Conservation (phyloP, 2,113 vertebrate species). For the Bombycilla garrulus region DNA sequence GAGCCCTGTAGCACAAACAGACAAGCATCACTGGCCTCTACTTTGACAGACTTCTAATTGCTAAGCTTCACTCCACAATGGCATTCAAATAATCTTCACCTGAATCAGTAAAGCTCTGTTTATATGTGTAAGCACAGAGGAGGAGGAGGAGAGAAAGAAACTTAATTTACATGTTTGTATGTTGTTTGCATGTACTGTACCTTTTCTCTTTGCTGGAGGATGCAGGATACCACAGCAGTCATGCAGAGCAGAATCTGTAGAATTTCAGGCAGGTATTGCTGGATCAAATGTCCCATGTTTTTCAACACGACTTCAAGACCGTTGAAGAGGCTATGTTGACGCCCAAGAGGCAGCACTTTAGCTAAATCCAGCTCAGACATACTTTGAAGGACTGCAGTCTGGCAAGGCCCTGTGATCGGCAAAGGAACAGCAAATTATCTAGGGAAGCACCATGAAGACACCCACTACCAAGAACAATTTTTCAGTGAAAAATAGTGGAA, state of each 20-base stretch:
- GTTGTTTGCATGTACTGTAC: conserved; percentile 49
- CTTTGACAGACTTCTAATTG: background rate
- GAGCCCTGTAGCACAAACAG: background rate
- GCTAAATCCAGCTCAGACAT: conserved; percentile 76
- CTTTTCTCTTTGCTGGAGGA: conserved; percentile 86
- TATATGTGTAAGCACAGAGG: background rate
- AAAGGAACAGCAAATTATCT: background rate
- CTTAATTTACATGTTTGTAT: background rate
- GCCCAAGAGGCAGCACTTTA: conserved; percentile 88
- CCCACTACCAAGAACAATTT: background rate
- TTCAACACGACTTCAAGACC: conserved; percentile 86
- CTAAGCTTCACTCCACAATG: background rate
- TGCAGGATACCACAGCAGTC: conserved; percentile 77
- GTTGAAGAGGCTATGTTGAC: conserved; percentile 90
- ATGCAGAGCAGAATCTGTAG: conserved; percentile 92
- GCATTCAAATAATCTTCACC: background rate
- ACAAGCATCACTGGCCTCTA: background rate
- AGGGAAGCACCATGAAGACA: background rate
- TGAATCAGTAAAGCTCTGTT: background rate
- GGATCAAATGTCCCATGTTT: conserved; percentile 89
- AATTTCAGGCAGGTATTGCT: conserved; percentile 84
- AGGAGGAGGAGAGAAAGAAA: background rate
- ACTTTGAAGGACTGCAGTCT: conserved; percentile 81
- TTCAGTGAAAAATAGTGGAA: background rate
- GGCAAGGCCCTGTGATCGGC: conserved; percentile 77